A percentile compares a stretch with the other conserved stretches of the same genome.
Conservation (phyloP, 2,797 vertebrate species). For the Sebastes dallii region DNA sequence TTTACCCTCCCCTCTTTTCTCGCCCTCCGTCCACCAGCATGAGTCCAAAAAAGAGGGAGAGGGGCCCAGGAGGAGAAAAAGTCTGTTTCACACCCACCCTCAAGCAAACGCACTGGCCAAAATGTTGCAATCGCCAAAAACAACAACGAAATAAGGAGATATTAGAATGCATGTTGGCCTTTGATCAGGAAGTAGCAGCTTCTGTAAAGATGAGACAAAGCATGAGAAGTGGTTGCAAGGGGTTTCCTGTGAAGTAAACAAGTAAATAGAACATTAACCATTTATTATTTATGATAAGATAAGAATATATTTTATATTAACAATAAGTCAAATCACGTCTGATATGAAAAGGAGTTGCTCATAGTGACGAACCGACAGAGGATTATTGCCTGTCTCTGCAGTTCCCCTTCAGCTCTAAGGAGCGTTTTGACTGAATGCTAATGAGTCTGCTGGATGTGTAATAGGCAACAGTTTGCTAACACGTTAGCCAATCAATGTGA, state of each 20-base stretch:
- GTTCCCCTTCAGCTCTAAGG: background rate
- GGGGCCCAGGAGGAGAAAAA: slow-evolving; percentile 37
- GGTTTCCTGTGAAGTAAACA: background rate
- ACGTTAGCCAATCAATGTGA: background rate
- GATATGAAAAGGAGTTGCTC: background rate
- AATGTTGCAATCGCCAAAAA: slow-evolving; percentile 5
- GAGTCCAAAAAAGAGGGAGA: slow-evolving; percentile 31
- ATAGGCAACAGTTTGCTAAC: background rate
- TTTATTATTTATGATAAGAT: background rate
- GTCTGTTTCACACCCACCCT: slow-evolving; percentile 18
- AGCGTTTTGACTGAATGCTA: background rate
- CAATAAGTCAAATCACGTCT: background rate
- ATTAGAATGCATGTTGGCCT: background rate
- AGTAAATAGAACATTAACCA: background rate
- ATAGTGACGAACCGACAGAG: background rate
- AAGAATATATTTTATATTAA: background rate
- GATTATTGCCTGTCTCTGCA: background rate
- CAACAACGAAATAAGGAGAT: background rate
- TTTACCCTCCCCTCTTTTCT: slow-evolving; percentile 37
- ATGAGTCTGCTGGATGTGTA: background rate
- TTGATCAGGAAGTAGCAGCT: background rate
- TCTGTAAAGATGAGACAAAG: background rate
- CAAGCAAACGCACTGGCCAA: slow-evolving; percentile 24
- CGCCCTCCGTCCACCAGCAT: slow-evolving; percentile 38
- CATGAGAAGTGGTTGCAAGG: background rate